phyloP scores from a whole-genome alignment of 2,888 invertebrate species.

The Mythimna albipuncta region DNA sequence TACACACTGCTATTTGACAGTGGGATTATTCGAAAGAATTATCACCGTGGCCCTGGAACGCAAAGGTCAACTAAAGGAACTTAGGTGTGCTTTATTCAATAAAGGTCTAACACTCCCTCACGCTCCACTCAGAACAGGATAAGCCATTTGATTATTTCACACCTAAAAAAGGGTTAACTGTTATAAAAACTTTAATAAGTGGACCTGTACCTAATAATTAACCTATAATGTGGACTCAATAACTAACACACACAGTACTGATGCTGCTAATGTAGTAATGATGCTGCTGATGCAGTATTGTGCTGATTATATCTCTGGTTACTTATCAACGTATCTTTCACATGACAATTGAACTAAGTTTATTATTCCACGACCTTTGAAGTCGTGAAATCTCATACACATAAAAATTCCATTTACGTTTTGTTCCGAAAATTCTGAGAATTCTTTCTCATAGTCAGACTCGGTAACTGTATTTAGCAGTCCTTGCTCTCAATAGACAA shows the following conservation, averaged over 20 bases:
- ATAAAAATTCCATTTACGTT: conserved; percentile 58
- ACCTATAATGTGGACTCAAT: conserved; percentile 28
- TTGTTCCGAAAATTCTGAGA: conserved; percentile 51
- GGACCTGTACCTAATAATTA: conserved; percentile 25
- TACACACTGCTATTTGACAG: too few relatives aligned
- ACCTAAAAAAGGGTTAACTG: too few relatives aligned
- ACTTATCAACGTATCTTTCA: conserved; percentile 46
- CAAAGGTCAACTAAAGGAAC: too few relatives aligned
- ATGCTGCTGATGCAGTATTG: too few relatives aligned
- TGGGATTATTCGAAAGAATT: too few relatives aligned
- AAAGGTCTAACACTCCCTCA: too few relatives aligned
- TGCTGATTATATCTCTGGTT: conserved; percentile 25
- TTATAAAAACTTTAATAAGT: conserved; percentile 12
- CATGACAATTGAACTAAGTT: conserved; percentile 44
- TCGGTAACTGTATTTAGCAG: conserved; percentile 51
- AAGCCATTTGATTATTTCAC: too few relatives aligned
- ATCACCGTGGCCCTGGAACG: too few relatives aligned
- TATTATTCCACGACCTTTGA: conserved; percentile 54
- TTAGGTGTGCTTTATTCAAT: too few relatives aligned
- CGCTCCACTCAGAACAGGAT: too few relatives aligned
- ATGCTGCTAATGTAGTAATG: neutral
- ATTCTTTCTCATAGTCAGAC: conserved; percentile 62
- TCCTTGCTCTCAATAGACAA: conserved; percentile 63
- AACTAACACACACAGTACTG: conserved; percentile 19
- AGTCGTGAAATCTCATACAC: conserved; percentile 55